Evolutionary conservation across 2,113 vertebrate species (phyloP).

Genomic region (Neotragus pygmaeus): DNA sequence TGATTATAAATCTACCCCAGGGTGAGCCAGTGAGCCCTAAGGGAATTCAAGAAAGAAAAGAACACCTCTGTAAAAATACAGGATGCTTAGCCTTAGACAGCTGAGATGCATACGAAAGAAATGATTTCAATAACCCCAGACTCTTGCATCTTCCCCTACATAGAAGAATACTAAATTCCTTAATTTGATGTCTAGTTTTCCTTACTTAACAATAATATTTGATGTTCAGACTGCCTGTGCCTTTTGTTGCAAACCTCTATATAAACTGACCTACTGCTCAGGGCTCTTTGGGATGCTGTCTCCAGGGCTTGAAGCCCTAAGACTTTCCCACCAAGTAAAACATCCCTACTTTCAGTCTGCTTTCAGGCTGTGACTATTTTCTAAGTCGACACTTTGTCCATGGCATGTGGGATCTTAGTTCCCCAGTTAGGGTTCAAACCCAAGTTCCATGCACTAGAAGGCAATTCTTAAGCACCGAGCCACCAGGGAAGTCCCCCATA

Average conservation of each 20-base stretch:
- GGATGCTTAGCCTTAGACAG: not conserved
- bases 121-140: not conserved
- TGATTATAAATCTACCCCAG: not conserved
- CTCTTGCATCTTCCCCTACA: not conserved
- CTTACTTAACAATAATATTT: not conserved
- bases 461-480: fast-evolving
- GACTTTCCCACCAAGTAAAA: not conserved
- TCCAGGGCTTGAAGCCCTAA: not conserved
- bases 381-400: not conserved
- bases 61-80: not conserved
- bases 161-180: not conserved
- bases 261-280: not conserved
- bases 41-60: not conserved
- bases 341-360: not conserved
- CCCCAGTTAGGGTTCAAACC: not conserved
- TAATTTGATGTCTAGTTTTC: not conserved
- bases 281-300: not conserved
- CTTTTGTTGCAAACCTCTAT: not conserved
- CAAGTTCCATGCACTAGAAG: not conserved
- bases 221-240: not conserved
- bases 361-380: not conserved
- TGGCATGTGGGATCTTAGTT: not conserved
- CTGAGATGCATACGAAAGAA: not conserved
- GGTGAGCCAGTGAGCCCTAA: not conserved
- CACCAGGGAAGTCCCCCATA: not conserved